Conservation (phyloP, 2,797 vertebrate species). For the Muscicapa striata region DNA sequence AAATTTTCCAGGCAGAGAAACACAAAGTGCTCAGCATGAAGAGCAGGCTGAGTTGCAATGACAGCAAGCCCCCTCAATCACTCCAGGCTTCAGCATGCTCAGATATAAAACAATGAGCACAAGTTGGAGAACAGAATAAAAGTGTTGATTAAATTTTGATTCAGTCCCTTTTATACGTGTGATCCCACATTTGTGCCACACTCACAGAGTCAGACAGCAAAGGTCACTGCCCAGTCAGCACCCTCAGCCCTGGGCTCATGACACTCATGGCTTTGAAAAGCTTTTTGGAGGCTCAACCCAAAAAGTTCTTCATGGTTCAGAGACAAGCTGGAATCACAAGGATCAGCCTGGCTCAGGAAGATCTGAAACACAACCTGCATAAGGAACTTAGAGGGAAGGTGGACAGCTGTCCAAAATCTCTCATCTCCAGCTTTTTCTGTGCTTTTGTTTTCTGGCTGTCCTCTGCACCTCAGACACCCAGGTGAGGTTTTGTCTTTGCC, state of each 20-base stretch:
- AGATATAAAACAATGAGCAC: constrained; percentile 39
- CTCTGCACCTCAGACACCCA: background rate
- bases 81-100: constrained; percentile 40
- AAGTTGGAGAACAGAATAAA: constrained; percentile 47
- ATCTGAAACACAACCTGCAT: background rate
- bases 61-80: constrained; percentile 64
- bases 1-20: constrained; percentile 64
- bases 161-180: background rate
- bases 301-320: background rate
- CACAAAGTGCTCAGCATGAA: constrained; percentile 60
- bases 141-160: constrained; percentile 48
- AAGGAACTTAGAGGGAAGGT: background rate
- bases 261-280: background rate
- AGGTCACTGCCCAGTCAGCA: background rate
- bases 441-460: background rate
- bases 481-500: background rate
- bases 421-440: background rate
- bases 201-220: background rate
- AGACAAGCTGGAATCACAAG: background rate
- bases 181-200: background rate
- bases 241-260: background rate
- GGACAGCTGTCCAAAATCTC: background rate
- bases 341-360: background rate
- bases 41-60: constrained; percentile 44
- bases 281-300: background rate